Evolutionary conservation across 2,113 vertebrate genomes (phyloP).

Genomic region (Platysternon megacephalum): DNA sequence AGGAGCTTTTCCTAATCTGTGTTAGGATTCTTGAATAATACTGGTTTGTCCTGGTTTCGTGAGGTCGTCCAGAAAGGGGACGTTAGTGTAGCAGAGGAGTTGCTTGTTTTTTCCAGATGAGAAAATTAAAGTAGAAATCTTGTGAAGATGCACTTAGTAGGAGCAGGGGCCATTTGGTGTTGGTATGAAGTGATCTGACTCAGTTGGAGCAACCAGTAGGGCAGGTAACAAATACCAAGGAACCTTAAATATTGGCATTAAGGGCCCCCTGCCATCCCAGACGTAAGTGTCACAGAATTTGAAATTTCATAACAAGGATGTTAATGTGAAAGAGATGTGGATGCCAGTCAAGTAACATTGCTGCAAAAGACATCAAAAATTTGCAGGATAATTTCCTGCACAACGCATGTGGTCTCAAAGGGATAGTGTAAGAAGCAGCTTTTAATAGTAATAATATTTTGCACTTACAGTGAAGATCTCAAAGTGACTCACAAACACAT

Average conservation of each 20-base stretch:
- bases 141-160: background rate
- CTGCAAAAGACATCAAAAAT: slow-evolving; percentile 31
- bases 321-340: slow-evolving; percentile 21
- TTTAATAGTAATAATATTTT: slow-evolving; percentile 18
- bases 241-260: background rate
- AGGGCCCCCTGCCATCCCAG: background rate
- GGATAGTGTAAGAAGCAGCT: slow-evolving; percentile 45
- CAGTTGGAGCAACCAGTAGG: background rate
- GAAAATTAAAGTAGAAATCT: background rate
- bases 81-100: background rate
- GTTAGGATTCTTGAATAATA: background rate
- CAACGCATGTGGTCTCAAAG: background rate
- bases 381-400: slow-evolving; percentile 26
- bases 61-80: accelerated
- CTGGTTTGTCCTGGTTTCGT: background rate
- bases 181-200: background rate
- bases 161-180: background rate
- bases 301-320: slow-evolving; percentile 42
- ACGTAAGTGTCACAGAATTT: background rate
- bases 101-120: background rate
- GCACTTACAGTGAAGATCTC: slow-evolving; percentile 14
- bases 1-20: background rate
- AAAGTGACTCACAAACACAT: background rate
- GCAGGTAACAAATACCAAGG: background rate
- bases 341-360: slow-evolving; percentile 43